Percentiles rank a stretch among this genome's conserved stretches.
phyloP scores from a whole-genome alignment of 2,797 vertebrate genomes.

The Tokudaia tokunoshimensis region DNA sequence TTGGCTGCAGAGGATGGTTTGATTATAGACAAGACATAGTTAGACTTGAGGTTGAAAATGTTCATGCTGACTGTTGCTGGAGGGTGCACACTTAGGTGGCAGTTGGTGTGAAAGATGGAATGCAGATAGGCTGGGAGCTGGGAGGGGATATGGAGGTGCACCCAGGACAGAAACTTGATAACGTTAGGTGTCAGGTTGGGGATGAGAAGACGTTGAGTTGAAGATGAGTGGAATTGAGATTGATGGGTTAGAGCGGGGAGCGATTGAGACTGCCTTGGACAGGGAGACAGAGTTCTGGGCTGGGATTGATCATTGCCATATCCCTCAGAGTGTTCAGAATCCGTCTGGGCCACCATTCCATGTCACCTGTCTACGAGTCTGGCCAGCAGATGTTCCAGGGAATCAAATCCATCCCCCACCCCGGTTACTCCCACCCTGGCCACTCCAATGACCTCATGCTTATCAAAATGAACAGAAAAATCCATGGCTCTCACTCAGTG shows the following conservation, averaged over 20 bases:
- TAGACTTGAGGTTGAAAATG: neutral
- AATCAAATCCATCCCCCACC: conserved; percentile 85
- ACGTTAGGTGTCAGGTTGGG: too few relatives aligned
- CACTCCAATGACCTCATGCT: conserved; percentile 89
- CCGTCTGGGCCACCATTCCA: conserved; percentile 67
- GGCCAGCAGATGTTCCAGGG: conserved; percentile 70
- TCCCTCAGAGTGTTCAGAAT: conserved; percentile 63
- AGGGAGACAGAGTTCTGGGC: accelerated
- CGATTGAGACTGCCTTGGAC: neutral
- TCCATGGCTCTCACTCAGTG: conserved; percentile 52
- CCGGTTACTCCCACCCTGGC: conserved; percentile 83
- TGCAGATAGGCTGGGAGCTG: accelerated
- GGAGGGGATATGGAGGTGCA: neutral
- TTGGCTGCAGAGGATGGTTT: neutral
- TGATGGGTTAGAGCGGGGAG: neutral
- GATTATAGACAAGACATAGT: neutral
- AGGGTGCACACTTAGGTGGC: neutral
- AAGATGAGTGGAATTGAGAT: neutral
- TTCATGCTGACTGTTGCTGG: neutral
- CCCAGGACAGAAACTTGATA: neutral
- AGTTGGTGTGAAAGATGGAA: neutral
- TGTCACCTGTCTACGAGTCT: neutral
- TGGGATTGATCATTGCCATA: accelerated
- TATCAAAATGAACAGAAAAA: conserved; percentile 83
- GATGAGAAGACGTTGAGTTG: neutral